Conservation (phyloP, 1,140 invertebrate species). For the Acromyrmex charruanus region DNA sequence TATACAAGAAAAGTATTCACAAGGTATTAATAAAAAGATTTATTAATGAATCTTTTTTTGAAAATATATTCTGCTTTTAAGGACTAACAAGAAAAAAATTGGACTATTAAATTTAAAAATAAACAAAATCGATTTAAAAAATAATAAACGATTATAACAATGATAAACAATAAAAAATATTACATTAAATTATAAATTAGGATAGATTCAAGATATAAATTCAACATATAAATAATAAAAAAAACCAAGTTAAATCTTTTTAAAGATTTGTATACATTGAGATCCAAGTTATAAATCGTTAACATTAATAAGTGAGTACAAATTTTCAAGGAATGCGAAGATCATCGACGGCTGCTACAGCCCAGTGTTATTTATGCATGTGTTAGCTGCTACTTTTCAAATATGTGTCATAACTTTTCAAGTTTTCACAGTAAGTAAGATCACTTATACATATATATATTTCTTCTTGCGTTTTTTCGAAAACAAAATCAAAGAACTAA, state of each 20-base stretch:
- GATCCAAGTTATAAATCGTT: background rate
- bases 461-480: background rate
- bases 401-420: conserved; percentile 66
- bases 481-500: background rate
- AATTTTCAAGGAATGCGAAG: conserved; percentile 39
- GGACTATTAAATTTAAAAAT: background rate
- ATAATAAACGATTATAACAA: background rate
- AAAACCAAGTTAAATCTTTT: background rate
- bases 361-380: conserved; percentile 59
- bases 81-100: background rate
- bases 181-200: background rate
- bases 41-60: background rate
- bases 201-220: background rate
- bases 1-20: background rate
- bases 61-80: background rate
- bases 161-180: background rate
- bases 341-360: conserved; percentile 70
- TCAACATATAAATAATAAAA: background rate
- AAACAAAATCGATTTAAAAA: background rate
- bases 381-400: conserved; percentile 59
- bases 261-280: background rate
- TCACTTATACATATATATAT: background rate
- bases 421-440: conserved; percentile 57
- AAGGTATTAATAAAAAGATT: background rate
- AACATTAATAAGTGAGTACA: background rate